Conservation (phyloP, 2,888 invertebrate species). For the Dascillus cervinus region DNA sequence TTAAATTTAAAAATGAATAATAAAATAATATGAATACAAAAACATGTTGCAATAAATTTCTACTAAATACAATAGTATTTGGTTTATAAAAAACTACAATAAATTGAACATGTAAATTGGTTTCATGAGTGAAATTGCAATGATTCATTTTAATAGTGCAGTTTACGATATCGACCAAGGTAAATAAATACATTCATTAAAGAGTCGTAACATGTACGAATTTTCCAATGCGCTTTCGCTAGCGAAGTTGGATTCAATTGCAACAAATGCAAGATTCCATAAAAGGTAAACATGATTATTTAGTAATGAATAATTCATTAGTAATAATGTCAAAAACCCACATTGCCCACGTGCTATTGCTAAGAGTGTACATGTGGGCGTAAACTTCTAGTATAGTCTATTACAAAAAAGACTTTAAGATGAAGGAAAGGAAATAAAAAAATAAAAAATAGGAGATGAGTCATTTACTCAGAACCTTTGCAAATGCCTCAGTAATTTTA, state of each 20-base stretch:
- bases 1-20: too few relatives aligned
- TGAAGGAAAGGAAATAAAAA: conserved; percentile 16
- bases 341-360: conserved; percentile 23
- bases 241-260: conserved; percentile 7
- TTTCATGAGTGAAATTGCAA: too few relatives aligned
- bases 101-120: too few relatives aligned
- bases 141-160: too few relatives aligned
- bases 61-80: too few relatives aligned
- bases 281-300: conserved; percentile 15
- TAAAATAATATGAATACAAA: too few relatives aligned
- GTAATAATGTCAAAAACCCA: conserved; percentile 25
- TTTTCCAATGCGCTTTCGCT: too few relatives aligned
- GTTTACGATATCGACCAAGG: too few relatives aligned
- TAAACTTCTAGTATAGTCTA: conserved; percentile 22
- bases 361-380: conserved; percentile 25
- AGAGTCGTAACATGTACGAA: too few relatives aligned
- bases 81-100: too few relatives aligned
- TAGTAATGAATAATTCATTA: conserved; percentile 22
- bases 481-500: not conserved
- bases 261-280: conserved; percentile 15
- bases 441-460: conserved; percentile 16
- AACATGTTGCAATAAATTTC: too few relatives aligned
- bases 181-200: too few relatives aligned
- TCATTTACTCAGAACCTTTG: conserved; percentile 10
- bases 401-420: conserved; percentile 14